These are phyloP conservation scores for Rhabdophis nuchalis DNA, from an alignment of 2,797 vertebrate species.

Conservation along the genomic window DNA sequence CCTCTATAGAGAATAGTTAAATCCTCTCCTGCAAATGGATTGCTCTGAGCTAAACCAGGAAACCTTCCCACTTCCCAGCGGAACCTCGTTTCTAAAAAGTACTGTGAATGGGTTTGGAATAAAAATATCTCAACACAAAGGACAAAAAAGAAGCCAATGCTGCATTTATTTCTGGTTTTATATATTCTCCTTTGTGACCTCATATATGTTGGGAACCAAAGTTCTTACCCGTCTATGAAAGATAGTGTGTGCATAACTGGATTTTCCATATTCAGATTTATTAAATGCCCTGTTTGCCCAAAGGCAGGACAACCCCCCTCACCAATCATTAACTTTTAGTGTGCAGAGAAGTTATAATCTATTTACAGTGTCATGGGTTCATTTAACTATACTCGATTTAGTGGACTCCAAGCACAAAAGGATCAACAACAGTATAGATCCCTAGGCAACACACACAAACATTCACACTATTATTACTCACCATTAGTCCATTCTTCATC, in stretches of 20 bases:
- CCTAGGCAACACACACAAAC: background rate
- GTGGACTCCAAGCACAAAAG: background rate
- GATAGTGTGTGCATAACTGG: background rate
- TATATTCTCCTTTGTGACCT: background rate
- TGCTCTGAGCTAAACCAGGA: accelerated
- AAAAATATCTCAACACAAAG: background rate
- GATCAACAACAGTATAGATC: background rate
- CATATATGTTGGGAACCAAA: background rate
- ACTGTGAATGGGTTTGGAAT: background rate
- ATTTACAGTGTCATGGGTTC: background rate
- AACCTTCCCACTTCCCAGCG: background rate
- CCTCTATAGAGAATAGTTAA: background rate
- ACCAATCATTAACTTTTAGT: background rate
- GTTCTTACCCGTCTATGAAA: background rate
- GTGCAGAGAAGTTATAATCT: background rate
- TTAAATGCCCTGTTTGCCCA: background rate
- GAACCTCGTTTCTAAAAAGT: background rate
- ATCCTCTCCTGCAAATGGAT: background rate
- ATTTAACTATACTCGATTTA: background rate
- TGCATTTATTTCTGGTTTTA: background rate
- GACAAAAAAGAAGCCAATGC: background rate
- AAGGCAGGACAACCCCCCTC: background rate
- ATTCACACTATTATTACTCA: background rate
- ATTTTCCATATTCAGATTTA: background rate
- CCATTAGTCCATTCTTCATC: no score